phyloP scores from a whole-genome alignment of 2,113 vertebrate genomes.

The Pteronura brasiliensis region DNA sequence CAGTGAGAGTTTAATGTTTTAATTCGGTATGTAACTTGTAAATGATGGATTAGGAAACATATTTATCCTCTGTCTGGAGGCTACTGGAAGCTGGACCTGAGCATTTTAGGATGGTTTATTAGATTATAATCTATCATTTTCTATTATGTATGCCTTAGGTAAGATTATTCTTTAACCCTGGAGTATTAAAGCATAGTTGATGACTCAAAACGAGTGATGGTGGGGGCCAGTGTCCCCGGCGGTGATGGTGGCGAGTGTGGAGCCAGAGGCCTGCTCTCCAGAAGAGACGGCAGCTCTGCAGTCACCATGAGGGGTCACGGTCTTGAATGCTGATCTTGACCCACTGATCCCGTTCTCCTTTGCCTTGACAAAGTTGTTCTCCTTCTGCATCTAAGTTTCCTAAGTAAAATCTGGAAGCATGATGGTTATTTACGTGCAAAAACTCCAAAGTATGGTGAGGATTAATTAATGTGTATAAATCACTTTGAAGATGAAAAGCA shows the following conservation, averaged over 20 bases:
- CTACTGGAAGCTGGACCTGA: slow-evolving; percentile 72
- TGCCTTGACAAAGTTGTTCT: background rate
- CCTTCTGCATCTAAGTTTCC: background rate
- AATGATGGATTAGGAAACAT: slow-evolving; percentile 78
- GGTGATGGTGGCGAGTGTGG: background rate
- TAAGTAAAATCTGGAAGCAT: background rate
- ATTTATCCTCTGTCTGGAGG: slow-evolving; percentile 73
- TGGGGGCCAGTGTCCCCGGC: slow-evolving; percentile 46
- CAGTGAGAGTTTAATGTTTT: slow-evolving; percentile 75
- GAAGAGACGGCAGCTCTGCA: background rate
- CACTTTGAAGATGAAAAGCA: slow-evolving; percentile 70
- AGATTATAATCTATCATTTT: slow-evolving; percentile 70
- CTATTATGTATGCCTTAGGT: slow-evolving; percentile 51
- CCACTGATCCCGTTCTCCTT: background rate
- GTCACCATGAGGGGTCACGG: background rate
- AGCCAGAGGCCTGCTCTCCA: background rate
- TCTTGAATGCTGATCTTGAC: background rate
- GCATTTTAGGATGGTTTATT: slow-evolving; percentile 64
- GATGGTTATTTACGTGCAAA: slow-evolving; percentile 47
- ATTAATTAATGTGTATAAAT: slow-evolving; percentile 73
- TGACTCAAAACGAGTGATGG: slow-evolving; percentile 57
- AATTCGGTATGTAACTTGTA: slow-evolving; percentile 73
- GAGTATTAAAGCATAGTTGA: slow-evolving; percentile 67
- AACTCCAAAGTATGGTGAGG: slow-evolving; percentile 53
- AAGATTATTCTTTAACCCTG: slow-evolving; percentile 61